A percentile compares a stretch with the other conserved stretches of the same genome.
Conservation (phyloP, 2,797 vertebrate genomes). For the Tenualosa ilisha region DNA sequence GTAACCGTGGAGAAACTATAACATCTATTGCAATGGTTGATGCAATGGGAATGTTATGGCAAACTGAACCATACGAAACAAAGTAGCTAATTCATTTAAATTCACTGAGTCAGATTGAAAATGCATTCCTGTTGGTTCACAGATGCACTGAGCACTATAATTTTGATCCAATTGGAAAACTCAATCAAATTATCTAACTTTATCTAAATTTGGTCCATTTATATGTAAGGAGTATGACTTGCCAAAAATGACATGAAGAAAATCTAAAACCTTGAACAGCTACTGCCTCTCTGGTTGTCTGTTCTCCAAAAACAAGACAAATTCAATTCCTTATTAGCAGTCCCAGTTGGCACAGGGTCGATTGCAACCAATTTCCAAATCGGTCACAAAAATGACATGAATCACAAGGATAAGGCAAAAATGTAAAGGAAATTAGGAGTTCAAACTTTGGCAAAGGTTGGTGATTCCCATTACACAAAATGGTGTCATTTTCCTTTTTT, state of each 20-base stretch:
- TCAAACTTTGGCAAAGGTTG: slow-evolving; percentile 79
- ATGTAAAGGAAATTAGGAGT: slow-evolving; percentile 56
- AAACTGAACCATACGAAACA: slow-evolving; percentile 61
- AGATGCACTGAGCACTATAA: background rate
- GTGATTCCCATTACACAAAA: slow-evolving; percentile 53
- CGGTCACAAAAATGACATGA: background rate
- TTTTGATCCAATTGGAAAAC: background rate
- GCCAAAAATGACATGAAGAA: slow-evolving; percentile 37
- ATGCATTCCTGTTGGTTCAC: background rate
- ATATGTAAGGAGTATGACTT: slow-evolving; percentile 50
- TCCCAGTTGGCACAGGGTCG: background rate
- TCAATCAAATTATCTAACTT: background rate
- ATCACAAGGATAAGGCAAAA: slow-evolving; percentile 64
- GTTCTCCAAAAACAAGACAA: slow-evolving; percentile 32
- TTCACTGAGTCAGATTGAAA: slow-evolving; percentile 15
- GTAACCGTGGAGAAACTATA: slow-evolving; percentile 53
- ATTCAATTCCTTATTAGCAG: background rate
- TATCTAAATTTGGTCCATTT: slow-evolving; percentile 69
- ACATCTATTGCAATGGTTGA: slow-evolving; percentile 55
- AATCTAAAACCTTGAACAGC: slow-evolving; percentile 59
- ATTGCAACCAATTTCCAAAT: slow-evolving; percentile 28
- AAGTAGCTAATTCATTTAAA: slow-evolving; percentile 28
- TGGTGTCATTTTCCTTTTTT: slow-evolving; percentile 41
- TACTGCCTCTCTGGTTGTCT: slow-evolving; percentile 57
- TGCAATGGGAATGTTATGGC: slow-evolving; percentile 64